Evolutionary conservation across 2,113 vertebrate species (phyloP).

Genomic region (Cinclus cinclus): DNA sequence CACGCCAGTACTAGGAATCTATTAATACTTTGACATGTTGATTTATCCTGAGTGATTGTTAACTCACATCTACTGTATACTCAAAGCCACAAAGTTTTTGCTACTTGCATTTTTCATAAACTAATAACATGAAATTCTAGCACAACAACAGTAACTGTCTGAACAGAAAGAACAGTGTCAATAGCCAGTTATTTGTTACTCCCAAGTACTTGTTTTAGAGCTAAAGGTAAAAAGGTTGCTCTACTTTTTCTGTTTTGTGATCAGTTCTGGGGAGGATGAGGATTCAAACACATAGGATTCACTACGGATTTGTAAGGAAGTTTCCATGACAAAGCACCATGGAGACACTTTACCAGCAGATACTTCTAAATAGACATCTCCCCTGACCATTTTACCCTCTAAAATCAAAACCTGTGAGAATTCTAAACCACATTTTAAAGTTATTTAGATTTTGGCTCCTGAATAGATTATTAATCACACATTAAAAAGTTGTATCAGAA

Average conservation of each 20-base stretch:
- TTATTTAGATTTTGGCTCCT: neutral
- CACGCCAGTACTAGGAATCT: conserved; percentile 29
- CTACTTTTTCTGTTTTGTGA: neutral
- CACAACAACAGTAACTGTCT: conserved; percentile 34
- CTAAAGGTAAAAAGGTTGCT: neutral
- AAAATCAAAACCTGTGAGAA: neutral
- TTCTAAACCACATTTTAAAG: neutral
- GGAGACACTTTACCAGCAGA: neutral
- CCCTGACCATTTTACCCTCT: neutral
- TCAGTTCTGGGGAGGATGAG: neutral
- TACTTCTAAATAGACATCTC: neutral
- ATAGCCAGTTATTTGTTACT: conserved; percentile 17
- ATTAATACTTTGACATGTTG: conserved; percentile 34
- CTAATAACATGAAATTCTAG: conserved; percentile 40
- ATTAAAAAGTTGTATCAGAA: neutral
- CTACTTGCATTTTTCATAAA: conserved; percentile 47
- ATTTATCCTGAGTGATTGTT: conserved; percentile 47
- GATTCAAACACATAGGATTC: neutral
- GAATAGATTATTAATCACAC: neutral
- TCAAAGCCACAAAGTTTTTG: conserved; percentile 40
- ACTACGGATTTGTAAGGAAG: neutral
- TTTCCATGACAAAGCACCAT: conserved; percentile 1
- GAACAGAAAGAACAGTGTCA: conserved; percentile 45
- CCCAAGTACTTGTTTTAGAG: neutral
- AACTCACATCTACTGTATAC: conserved; percentile 44